Evolutionary conservation across 2,888 invertebrate genomes (phyloP).

Genomic region (Prosapia bicincta): DNA sequence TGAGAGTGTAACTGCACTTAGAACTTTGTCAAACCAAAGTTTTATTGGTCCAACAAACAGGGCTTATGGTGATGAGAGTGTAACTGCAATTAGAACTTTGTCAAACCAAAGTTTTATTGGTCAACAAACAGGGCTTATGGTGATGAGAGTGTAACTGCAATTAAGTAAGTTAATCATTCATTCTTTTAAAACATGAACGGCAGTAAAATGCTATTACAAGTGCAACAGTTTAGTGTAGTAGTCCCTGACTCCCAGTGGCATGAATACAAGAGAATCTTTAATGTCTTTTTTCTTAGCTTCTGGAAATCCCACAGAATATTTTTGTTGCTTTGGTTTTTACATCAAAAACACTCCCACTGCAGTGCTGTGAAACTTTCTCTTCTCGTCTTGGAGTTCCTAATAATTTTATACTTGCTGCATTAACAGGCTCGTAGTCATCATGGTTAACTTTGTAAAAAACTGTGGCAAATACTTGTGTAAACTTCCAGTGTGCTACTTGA

Average conservation of each 20-base stretch:
- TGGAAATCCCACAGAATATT: neutral
- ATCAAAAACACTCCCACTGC: neutral
- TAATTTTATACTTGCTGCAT: neutral
- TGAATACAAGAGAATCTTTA: neutral
- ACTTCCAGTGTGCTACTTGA: too few relatives aligned
- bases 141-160: conserved; percentile 3
- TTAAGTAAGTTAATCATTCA: neutral
- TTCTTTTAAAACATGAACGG: neutral
- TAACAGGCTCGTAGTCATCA: neutral
- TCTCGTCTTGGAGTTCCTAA: neutral
- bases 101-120: neutral
- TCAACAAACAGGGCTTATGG: neutral
- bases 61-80: neutral
- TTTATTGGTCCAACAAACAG: neutral
- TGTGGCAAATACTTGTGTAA: too few relatives aligned
- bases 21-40: conserved; percentile 6
- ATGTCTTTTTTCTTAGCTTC: neutral
- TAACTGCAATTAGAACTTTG: neutral
- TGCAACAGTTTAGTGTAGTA: conserved; percentile 4
- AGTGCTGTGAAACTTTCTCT: neutral
- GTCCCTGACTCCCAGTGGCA: neutral
- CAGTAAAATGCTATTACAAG: conserved; percentile 4
- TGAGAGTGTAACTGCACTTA: neutral
- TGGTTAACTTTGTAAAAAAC: neutral
- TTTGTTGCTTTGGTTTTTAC: neutral